Evolutionary conservation across 2,797 vertebrate genomes (phyloP), one percentile per base, ranked within the genome.

Genomic region (Pipistrellus kuhlii): DNA sequence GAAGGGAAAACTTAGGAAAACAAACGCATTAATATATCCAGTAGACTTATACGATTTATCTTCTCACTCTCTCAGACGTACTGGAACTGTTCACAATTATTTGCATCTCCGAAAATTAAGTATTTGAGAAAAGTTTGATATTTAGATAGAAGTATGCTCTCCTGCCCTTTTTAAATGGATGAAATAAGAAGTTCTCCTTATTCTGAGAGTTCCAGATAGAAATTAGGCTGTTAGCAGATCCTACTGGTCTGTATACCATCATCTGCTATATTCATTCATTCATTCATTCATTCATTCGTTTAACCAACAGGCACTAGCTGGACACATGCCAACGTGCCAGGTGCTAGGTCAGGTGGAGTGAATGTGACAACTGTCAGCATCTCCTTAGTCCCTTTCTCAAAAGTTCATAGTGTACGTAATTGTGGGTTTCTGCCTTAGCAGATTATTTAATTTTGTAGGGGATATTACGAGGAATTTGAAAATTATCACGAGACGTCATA

Each of bases 341-440:
- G 20, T 23, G 13, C 4, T 8, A 0, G 21, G 55, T 20, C 41
- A 64, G 64, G 35, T 57, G n/a, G 64, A 21, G 27, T 46, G 59
- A 48, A 17, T 11, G 25, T n/a, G 32, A 84, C 27, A 9, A 23
- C 41, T 18, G n/a, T 10, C 41, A 71, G 3, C 4, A 10, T 51
- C 46, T 76, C 71, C 41, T 20, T 4, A 2, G 20, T 57, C 38
- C 81, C 25, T 64, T 41, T 48, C 46, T n/a, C 7, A 27, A 23
- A 95, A 62, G 9, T 53, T 46, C 25, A 8, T 8, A 25, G 20
- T 14, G 2, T 38, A 30, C 4, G 0, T 9, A 8, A 53, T 73
- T 14, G 6, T 71, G 64, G 25, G 27, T 85, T 78, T 95, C 57
- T 68, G 51, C 86, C 21, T 93, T 69, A n/a, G 8, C 32, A 68